These are phyloP conservation scores for Epinotia brunnichana DNA, from an alignment of 2,888 invertebrate genomes.

Conservation along the genomic window DNA sequence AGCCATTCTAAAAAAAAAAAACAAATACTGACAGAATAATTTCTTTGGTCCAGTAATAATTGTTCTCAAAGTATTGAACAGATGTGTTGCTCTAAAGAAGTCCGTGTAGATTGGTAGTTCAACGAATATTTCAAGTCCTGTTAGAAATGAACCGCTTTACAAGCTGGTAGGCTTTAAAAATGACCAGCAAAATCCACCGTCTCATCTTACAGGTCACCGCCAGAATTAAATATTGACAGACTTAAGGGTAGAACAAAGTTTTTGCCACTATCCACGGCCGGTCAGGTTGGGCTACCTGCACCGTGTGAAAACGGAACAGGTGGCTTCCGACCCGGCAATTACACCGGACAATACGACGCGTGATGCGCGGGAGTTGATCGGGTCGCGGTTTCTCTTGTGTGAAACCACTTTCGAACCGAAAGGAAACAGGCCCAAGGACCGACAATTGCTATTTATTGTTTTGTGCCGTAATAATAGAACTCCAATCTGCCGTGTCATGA, in stretches of 20 bases:
- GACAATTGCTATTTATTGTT: slow-evolving; percentile 3
- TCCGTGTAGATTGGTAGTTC: too few species aligned
- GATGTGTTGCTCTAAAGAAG: too few species aligned
- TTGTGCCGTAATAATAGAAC: slow-evolving; percentile 1
- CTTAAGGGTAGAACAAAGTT: slow-evolving; percentile 31
- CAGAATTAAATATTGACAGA: slow-evolving; percentile 14
- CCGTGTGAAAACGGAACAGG: slow-evolving; percentile 83
- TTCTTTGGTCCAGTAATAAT: neutral
- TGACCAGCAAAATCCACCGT: neutral
- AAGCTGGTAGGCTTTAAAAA: neutral
- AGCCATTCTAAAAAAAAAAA: neutral
- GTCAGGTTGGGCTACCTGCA: slow-evolving; percentile 70
- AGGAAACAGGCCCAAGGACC: neutral
- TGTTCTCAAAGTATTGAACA: too few species aligned
- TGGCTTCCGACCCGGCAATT: slow-evolving; percentile 75
- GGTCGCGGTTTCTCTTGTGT: slow-evolving; percentile 54
- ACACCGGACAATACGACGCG: slow-evolving; percentile 73
- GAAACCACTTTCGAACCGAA: slow-evolving; percentile 33
- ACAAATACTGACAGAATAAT: neutral
- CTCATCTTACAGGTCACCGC: neutral
- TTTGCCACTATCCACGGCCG: slow-evolving; percentile 61
- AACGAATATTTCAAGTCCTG: neutral
- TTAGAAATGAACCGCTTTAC: neutral
- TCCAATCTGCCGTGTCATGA: neutral
- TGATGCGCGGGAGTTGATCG: slow-evolving; percentile 70